phyloP scores from a whole-genome alignment of 2,888 invertebrate genomes.

The Metopia argyrocephala region DNA sequence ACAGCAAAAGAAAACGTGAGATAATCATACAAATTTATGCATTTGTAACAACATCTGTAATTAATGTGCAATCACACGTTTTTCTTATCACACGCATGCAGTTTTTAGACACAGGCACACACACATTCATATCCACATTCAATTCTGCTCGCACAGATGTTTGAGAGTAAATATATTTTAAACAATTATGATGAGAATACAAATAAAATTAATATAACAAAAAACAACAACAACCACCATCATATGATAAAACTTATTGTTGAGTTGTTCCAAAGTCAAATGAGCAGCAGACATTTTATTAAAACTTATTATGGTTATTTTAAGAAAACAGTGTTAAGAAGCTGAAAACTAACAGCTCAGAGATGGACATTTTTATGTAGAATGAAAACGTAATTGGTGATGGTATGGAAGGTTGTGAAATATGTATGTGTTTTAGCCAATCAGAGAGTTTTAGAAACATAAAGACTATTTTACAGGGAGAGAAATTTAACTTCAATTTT shows the following conservation, averaged over 20 bases:
- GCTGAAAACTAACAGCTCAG: no score
- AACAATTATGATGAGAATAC: neutral
- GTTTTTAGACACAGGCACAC: neutral
- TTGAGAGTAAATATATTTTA: neutral
- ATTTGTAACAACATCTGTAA: conserved; percentile 66
- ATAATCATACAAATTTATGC: conserved; percentile 63
- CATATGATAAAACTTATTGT: conserved; percentile 35
- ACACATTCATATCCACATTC: neutral
- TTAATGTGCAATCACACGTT: conserved; percentile 66
- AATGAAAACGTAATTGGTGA: no score
- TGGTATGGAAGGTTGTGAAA: no score
- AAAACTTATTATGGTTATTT: no score
- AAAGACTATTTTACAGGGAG: no score
- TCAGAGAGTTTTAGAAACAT: no score
- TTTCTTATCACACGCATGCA: conserved; percentile 44
- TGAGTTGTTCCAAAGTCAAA: conserved; percentile 18
- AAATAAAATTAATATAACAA: neutral
- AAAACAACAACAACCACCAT: conserved; percentile 7
- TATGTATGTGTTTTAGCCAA: no score
- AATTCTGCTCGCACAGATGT: neutral
- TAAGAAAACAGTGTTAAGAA: no score
- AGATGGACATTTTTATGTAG: no score
- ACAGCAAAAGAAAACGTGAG: conserved; percentile 40
- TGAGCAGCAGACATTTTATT: no score
- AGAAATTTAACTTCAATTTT: no score